phyloP scores from a whole-genome alignment of 2,113 vertebrate genomes.

The rat (Rattus norvegicus) region GRCr8 NC_086019.1:181558501-181559000 shows the following conservation, averaged over 20 bases:
- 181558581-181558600: not conserved
- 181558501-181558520: not conserved
- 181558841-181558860: not conserved
- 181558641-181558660: constrained; percentile 47
- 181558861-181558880: not conserved
- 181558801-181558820: not conserved
- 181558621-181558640: constrained; percentile 41
- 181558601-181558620: constrained; percentile 62
- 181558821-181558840: not conserved
- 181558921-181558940: not conserved
- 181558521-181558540: not conserved
- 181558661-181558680: constrained; percentile 30
- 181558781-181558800: not conserved
- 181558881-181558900: not conserved
- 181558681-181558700: constrained; percentile 61
- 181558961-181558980: not conserved
- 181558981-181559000: constrained; percentile 14
- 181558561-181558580: not conserved
- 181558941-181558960: not conserved
- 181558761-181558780: not conserved
- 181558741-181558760: not conserved
- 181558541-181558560: not conserved
- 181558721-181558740: not conserved
- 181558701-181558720: constrained; percentile 29
- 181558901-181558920: not conserved